phyloP scores from a whole-genome alignment of 2,797 vertebrate species.

The Sebastes itinus region DNA sequence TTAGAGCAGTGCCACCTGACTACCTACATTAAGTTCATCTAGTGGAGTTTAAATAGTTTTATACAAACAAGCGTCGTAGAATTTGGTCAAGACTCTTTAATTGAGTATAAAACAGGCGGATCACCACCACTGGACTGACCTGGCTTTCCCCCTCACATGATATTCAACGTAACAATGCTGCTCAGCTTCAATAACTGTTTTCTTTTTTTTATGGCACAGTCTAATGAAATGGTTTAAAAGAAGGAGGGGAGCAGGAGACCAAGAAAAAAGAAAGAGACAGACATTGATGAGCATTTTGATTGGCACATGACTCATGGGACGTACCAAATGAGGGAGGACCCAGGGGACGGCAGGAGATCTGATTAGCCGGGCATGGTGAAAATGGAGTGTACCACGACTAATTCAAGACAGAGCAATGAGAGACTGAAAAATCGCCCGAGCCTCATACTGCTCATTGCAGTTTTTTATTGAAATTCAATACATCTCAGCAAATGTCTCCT shows the following conservation, averaged over 20 bases:
- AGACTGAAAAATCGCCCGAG: constrained; percentile 70
- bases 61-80: not conserved
- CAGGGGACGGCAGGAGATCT: constrained; percentile 65
- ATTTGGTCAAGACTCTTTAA: not conserved
- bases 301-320: constrained; percentile 78
- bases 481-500: constrained; percentile 62
- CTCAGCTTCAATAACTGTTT: constrained; percentile 38
- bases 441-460: constrained; percentile 55
- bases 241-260: constrained; percentile 21
- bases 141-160: not conserved
- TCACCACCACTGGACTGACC: not conserved
- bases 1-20: not conserved
- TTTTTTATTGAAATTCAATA: constrained; percentile 79
- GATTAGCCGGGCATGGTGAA: constrained; percentile 73
- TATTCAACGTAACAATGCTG: constrained; percentile 17
- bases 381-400: constrained; percentile 74
- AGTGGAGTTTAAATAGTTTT: not conserved
- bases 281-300: constrained; percentile 80
- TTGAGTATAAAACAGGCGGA: not conserved
- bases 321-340: constrained; percentile 70
- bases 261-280: constrained; percentile 44
- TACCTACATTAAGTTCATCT: not conserved
- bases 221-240: constrained; percentile 63
- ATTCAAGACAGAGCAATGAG: constrained; percentile 69
- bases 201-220: constrained; percentile 25